A percentile compares a stretch with the other conserved stretches of the same genome.
Evolutionary conservation across 2,113 vertebrate species (phyloP).

Genomic region (Sebastes schlegelii): DNA sequence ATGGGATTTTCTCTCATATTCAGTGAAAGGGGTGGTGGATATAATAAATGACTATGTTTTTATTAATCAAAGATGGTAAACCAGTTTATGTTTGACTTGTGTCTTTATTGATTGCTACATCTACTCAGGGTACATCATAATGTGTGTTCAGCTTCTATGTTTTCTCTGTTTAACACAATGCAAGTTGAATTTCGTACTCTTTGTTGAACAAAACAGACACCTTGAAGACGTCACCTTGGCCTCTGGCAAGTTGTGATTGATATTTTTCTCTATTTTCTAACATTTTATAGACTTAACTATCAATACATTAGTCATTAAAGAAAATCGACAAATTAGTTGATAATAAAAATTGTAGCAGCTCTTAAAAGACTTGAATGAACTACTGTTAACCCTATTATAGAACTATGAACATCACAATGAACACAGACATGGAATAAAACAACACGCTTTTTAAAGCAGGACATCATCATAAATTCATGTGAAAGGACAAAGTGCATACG

Average conservation of each 20-base stretch:
- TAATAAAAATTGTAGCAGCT: not conserved
- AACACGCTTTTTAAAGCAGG: not conserved
- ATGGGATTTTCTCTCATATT: slow-evolving; percentile 1
- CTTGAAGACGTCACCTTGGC: not conserved
- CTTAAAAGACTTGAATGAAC: not conserved
- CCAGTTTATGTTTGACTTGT: slow-evolving; percentile 9
- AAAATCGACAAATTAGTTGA: not conserved
- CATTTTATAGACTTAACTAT: not conserved
- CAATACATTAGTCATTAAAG: not conserved
- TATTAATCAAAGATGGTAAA: not conserved
- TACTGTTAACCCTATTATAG: not conserved
- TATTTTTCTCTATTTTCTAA: not conserved
- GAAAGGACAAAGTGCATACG: not conserved
- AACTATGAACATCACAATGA: not conserved
- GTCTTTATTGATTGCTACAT: slow-evolving; percentile 23
- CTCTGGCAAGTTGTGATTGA: not conserved
- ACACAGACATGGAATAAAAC: not conserved
- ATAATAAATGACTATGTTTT: not conserved
- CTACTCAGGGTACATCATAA: not conserved
- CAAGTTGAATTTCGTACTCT: not conserved
- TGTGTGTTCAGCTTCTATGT: not conserved
- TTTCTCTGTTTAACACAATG: not conserved
- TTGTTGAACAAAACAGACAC: not conserved
- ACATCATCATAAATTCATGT: not conserved
- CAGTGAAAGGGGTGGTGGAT: not conserved